Conservation (phyloP, 2,113 vertebrate genomes). For the Aix galericulata region DNA sequence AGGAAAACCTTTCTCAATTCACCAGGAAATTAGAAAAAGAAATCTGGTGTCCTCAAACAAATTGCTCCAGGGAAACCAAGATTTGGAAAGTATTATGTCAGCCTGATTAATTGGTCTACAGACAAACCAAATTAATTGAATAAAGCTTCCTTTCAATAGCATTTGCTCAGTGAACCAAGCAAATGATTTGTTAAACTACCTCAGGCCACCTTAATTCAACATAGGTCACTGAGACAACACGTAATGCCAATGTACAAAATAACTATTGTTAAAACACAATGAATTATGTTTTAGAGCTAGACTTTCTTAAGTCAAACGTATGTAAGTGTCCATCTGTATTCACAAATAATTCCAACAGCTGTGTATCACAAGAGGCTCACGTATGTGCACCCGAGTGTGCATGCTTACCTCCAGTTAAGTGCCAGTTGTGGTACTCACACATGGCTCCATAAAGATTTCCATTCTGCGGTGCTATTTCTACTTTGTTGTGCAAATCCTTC, state of each 20-base stretch:
- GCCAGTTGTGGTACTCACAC: neutral
- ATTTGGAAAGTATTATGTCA: slow-evolving; percentile 2
- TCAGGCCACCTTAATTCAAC: neutral
- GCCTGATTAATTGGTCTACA: neutral
- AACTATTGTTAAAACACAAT: neutral
- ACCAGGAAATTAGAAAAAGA: neutral
- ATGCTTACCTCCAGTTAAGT: neutral
- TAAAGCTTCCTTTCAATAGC: neutral
- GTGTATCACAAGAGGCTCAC: neutral
- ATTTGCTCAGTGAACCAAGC: neutral
- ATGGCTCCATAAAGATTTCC: neutral
- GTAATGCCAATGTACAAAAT: neutral
- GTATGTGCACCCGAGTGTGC: fast-evolving
- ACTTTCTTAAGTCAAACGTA: neutral
- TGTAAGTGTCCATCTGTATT: neutral
- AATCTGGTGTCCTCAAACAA: neutral
- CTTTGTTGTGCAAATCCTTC: neutral
- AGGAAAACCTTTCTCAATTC: neutral
- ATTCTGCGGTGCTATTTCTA: neutral
- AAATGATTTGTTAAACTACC: neutral
- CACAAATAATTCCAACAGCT: neutral
- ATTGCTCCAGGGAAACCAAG: neutral
- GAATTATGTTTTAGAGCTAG: neutral
- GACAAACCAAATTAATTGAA: neutral
- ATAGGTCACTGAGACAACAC: neutral